Evolutionary conservation across 2,113 vertebrate genomes (phyloP).

Genomic region (Syngnathus typhle): DNA sequence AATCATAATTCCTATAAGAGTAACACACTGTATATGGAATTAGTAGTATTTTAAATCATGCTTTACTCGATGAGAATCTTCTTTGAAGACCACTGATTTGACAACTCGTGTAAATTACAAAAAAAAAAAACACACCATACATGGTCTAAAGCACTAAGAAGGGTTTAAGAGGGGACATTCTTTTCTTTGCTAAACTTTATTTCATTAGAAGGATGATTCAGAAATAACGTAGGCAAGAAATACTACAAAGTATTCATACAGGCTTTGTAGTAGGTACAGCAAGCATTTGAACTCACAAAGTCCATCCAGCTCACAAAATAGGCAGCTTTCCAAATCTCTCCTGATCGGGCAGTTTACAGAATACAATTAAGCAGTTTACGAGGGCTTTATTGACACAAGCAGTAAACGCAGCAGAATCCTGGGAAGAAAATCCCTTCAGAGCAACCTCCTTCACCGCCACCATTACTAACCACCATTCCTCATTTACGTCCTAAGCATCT

Average conservation of each 20-base stretch:
- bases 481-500: constrained; percentile 38
- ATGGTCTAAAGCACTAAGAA: neutral
- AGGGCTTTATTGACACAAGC: constrained; percentile 56
- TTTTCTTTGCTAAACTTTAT: neutral
- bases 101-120: neutral
- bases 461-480: constrained; percentile 22
- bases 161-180: neutral
- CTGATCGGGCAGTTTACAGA: constrained; percentile 68
- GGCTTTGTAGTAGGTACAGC: constrained; percentile 1
- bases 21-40: too few species aligned
- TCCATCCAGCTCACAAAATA: constrained; percentile 12
- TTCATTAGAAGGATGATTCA: neutral
- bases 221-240: neutral
- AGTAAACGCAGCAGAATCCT: constrained; percentile 37
- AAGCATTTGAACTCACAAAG: constrained; percentile 25
- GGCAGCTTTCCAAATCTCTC: constrained; percentile 55
- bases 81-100: too few species aligned
- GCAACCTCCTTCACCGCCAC: constrained; percentile 10
- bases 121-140: neutral
- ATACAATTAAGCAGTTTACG: constrained; percentile 71
- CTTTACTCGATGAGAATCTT: too few species aligned
- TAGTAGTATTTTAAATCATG: too few species aligned
- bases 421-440: constrained; percentile 42
- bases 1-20: too few species aligned
- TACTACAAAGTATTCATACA: neutral